Conservation (phyloP, 2,888 invertebrate genomes). For the Pomacea canaliculata region DNA sequence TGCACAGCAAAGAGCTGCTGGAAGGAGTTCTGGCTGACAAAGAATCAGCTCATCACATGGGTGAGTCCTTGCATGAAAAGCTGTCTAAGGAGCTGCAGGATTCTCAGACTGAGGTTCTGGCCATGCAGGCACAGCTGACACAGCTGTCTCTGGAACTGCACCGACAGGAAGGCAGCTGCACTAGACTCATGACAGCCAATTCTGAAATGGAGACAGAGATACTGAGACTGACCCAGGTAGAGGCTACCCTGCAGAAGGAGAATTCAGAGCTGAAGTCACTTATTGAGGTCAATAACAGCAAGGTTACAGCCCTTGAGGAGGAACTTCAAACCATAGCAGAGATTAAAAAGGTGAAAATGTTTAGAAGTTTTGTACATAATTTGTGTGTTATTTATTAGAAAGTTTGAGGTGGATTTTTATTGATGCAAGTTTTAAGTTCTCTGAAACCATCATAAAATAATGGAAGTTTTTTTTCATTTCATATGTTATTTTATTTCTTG, state of each 20-base stretch:
- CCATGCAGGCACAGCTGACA: conserved; percentile 10
- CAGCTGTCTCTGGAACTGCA: conserved; percentile 13
- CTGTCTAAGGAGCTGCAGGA: conserved; percentile 16
- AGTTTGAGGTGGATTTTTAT: too few relatives aligned
- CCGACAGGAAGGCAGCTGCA: conserved; percentile 5
- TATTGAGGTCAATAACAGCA: background rate
- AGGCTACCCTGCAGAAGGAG: conserved; percentile 34
- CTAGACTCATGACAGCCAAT: conserved; percentile 9
- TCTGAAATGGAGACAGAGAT: conserved; percentile 11
- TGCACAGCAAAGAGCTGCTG: conserved; percentile 15
- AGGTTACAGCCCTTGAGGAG: conserved; percentile 6
- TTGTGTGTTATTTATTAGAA: too few relatives aligned
- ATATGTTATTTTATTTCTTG: too few relatives aligned
- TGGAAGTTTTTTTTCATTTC: too few relatives aligned
- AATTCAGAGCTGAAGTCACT: conserved; percentile 26
- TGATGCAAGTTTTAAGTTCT: too few relatives aligned
- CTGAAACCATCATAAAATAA: too few relatives aligned
- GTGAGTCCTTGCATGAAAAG: conserved; percentile 22
- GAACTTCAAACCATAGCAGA: conserved; percentile 8
- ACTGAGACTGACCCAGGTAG: conserved; percentile 12
- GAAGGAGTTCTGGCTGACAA: conserved; percentile 14
- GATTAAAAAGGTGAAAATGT: conserved; percentile 6
- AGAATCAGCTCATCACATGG: conserved; percentile 16
- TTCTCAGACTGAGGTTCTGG: conserved; percentile 18
- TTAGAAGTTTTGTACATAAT: too few relatives aligned